These are phyloP conservation scores for Acromyrmex charruanus DNA, from an alignment of 1,140 invertebrate genomes.

Conservation along the genomic window DNA sequence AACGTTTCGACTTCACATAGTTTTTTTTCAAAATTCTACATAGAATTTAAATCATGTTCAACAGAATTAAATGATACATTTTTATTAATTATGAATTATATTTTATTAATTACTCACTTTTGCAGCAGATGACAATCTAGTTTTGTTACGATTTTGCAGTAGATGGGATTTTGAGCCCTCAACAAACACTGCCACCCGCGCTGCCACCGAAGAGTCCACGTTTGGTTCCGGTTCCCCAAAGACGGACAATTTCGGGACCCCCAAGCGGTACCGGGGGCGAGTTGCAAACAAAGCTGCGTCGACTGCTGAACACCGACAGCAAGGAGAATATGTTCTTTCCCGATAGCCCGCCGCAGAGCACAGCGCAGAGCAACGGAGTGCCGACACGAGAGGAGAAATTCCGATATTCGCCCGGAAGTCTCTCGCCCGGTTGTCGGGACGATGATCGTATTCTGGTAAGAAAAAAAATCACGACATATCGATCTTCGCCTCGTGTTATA, in stretches of 20 bases:
- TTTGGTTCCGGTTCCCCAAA: constrained; percentile 84
- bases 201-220: constrained; percentile 87
- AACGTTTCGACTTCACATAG: too few relatives aligned
- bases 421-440: constrained; percentile 82
- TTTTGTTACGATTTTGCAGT: constrained; percentile 47
- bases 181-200: constrained; percentile 87
- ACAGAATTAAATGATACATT: too few relatives aligned
- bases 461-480: constrained; percentile 11
- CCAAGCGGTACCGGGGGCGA: constrained; percentile 86
- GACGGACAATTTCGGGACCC: constrained; percentile 83
- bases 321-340: constrained; percentile 88
- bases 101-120: neutral
- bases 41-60: too few relatives aligned
- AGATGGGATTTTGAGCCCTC: constrained; percentile 88
- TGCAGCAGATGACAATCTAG: constrained; percentile 87
- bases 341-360: constrained; percentile 72
- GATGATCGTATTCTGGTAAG: constrained; percentile 77
- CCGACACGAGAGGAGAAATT: constrained; percentile 80
- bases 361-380: constrained; percentile 72
- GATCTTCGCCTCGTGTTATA: neutral
- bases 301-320: constrained; percentile 91
- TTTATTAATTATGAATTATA: constrained; percentile 1
- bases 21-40: too few relatives aligned
- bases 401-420: constrained; percentile 81
- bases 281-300: constrained; percentile 92